Conservation (phyloP, 2,113 vertebrate genomes). For the Thunnus maccoyii region DNA sequence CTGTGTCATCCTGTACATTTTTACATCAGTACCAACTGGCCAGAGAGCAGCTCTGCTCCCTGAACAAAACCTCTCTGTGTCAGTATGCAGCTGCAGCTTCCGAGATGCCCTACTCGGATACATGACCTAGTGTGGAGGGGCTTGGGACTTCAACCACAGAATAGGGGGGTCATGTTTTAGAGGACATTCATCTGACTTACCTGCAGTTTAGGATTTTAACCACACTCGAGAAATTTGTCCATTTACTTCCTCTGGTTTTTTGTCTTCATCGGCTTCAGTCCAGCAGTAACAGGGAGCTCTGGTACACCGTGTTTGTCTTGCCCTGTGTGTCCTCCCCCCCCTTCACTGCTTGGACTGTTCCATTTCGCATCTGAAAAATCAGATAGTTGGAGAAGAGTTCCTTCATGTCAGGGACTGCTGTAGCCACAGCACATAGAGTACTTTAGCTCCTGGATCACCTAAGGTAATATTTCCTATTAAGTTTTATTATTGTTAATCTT, state of each 20-base stretch:
- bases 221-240: not conserved
- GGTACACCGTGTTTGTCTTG: slow-evolving; percentile 1
- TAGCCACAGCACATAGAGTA: slow-evolving; percentile 63
- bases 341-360: slow-evolving; percentile 74
- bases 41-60: slow-evolving; percentile 60
- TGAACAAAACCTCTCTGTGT: slow-evolving; percentile 82
- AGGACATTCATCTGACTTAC: not conserved
- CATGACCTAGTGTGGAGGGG: slow-evolving; percentile 76
- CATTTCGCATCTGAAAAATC: slow-evolving; percentile 79
- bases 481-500: slow-evolving; percentile 19
- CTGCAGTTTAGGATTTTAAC: slow-evolving; percentile 10
- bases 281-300: not conserved
- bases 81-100: slow-evolving; percentile 81
- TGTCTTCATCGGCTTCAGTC: slow-evolving; percentile 14
- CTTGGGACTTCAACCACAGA: slow-evolving; percentile 52
- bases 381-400: slow-evolving; percentile 78
- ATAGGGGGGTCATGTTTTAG: slow-evolving; percentile 23
- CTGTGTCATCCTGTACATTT: slow-evolving; percentile 58
- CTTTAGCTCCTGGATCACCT: slow-evolving; percentile 58
- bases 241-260: not conserved
- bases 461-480: slow-evolving; percentile 67
- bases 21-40: slow-evolving; percentile 71
- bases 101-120: slow-evolving; percentile 72
- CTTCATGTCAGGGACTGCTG: slow-evolving; percentile 80
- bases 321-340: slow-evolving; percentile 35